Evolutionary conservation across 2,113 vertebrate genomes (phyloP), one percentile per base, ranked within the genome.

Genomic region (Petromus typicus): DNA sequence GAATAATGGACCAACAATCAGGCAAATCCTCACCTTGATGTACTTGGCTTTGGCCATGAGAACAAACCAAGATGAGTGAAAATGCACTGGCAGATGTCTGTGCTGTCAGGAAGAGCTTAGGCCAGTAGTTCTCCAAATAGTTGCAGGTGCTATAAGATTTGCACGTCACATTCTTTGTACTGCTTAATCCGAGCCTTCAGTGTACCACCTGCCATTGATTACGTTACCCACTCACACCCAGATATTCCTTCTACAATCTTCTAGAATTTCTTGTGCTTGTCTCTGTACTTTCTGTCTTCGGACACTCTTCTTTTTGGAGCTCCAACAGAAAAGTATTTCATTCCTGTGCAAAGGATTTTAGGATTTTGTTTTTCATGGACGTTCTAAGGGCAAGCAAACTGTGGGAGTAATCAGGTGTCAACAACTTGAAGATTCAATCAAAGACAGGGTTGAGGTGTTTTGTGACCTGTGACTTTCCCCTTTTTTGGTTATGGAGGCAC

Each of bases 181-280:
- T 79, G n/a, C 57, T 59, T 83, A 83, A 76, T 32, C 54, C n/a
- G 45, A 83, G 22, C 23, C 30, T 7, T 83, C 37, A 20, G 67
- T 2, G 10, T 0, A 9, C 2, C 17, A 34, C 1, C 0, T 12
- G 23, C 37, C 45, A 3, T 23, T 37, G 83, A 34, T n/a, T 34
- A 64, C 30, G 27, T 88, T 43, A 63, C 56, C 20, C n/a, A 37
- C 69, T 89, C 27, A 66, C 48, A 59, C 18, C 16, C 56, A 67
- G 48, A 57, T 22, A 76, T 25, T 92, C n/a, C 40, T 92, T 45
- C 23, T 45, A 30, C 80, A 64, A 54, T 27, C 27, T 80, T 57
- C n/a, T 81, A 7, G 56, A 51, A n/a, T 18, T 71, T 34, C 45
- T 81, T 59, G 8, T 56, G 22, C 18, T 3, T 9, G 69, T 64